Percentiles rank a stretch among this genome's conserved stretches.
These are phyloP conservation scores for Andrena camellia DNA, from an alignment of 2,888 invertebrate species.

Conservation along the genomic window DNA sequence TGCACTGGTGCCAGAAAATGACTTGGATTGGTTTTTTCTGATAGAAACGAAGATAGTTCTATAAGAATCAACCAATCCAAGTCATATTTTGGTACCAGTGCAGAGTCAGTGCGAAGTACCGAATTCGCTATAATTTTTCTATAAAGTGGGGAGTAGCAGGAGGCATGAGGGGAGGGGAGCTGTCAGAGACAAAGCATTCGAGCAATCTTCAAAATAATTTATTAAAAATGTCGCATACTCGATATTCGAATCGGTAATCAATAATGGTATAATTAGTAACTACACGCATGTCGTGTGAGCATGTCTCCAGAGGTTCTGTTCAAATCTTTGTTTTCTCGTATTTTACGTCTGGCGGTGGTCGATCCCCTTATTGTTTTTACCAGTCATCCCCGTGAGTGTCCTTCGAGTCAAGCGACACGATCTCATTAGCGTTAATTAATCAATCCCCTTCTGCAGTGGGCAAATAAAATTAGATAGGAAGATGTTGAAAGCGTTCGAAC, in stretches of 20 bases:
- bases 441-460: background rate
- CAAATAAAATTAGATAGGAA: background rate
- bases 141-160: background rate
- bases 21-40: no score
- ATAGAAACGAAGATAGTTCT: no score
- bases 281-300: conserved; percentile 81
- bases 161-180: background rate
- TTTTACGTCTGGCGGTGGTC: conserved; percentile 54
- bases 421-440: background rate
- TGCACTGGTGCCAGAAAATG: no score
- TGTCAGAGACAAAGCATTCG: conserved; percentile 22
- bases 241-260: conserved; percentile 80
- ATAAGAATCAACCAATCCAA: no score
- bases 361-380: conserved; percentile 47
- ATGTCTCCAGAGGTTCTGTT: conserved; percentile 77
- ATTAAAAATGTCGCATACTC: conserved; percentile 83
- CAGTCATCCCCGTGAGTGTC: conserved; percentile 28
- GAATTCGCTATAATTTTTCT: no score
- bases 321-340: conserved; percentile 24
- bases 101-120: no score
- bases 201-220: conserved; percentile 83
- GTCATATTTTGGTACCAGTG: no score
- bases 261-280: conserved; percentile 81
- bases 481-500: background rate
- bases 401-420: conserved; percentile 10